These are phyloP conservation scores for Hypotaenidia okinawae DNA, from an alignment of 2,797 vertebrate species.

Conservation along the genomic window DNA sequence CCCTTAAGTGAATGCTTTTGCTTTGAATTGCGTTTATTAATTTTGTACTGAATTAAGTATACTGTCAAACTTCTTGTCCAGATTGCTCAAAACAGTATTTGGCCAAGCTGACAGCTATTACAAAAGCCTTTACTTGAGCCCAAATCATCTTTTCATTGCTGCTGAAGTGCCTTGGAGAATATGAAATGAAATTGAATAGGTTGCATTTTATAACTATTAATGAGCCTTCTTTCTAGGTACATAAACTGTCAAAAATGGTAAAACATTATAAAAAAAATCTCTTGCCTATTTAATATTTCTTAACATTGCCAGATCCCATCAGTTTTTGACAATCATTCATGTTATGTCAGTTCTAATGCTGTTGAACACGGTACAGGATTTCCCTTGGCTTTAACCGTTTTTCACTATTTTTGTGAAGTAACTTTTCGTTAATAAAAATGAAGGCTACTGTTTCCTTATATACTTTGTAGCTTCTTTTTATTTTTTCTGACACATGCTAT, in stretches of 20 bases:
- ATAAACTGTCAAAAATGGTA: constrained; percentile 42
- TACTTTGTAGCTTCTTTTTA: neutral
- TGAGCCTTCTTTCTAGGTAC: constrained; percentile 20
- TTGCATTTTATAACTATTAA: constrained; percentile 37
- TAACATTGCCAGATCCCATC: constrained; percentile 14
- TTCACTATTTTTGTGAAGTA: constrained; percentile 15
- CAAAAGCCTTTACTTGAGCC: constrained; percentile 28
- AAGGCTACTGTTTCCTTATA: neutral
- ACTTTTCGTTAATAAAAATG: neutral
- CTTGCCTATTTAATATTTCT: constrained; percentile 40
- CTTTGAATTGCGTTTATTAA: constrained; percentile 22
- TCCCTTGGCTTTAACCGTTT: constrained; percentile 30
- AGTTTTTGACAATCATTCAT: constrained; percentile 46
- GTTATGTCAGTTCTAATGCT: constrained; percentile 50
- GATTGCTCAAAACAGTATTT: constrained; percentile 24
- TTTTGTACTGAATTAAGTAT: neutral
- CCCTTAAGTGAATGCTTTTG: neutral
- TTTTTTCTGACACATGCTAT: neutral
- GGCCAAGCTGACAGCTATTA: constrained; percentile 49
- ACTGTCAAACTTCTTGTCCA: constrained; percentile 29
- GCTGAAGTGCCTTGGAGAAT: constrained; percentile 21
- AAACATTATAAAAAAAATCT: constrained; percentile 23
- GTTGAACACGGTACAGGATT: constrained; percentile 11
- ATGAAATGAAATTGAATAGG: constrained; percentile 43
- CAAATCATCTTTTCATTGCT: constrained; percentile 53